Evolutionary conservation across 1,140 invertebrate species (phyloP).

Genomic region (Plodia interpunctella): DNA sequence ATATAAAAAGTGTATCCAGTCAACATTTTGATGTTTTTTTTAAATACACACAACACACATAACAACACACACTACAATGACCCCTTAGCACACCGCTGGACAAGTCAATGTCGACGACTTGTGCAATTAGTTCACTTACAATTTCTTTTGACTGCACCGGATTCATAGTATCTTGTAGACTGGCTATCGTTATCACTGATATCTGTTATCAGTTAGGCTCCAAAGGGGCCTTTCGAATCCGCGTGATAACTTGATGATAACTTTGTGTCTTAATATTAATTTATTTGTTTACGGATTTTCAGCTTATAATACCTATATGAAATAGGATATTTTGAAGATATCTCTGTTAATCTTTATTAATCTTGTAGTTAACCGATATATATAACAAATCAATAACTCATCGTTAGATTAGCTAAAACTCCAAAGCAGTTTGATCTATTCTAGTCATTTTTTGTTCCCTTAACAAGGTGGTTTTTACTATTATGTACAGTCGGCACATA

Average conservation of each 20-base stretch:
- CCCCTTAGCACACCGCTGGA: not conserved
- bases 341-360: no score
- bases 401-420: no score
- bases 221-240: not conserved
- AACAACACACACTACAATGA: no score
- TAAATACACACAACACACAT: not conserved
- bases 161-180: constrained; percentile 24
- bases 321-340: not conserved
- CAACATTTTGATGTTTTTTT: constrained; percentile 28
- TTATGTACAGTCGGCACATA: no score
- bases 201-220: constrained; percentile 6
- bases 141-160: constrained; percentile 35
- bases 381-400: no score
- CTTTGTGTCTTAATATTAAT: not conserved
- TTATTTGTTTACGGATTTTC: not conserved
- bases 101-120: not conserved
- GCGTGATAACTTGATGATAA: not conserved
- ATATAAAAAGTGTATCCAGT: constrained; percentile 29
- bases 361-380: no score
- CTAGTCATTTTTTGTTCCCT: no score
- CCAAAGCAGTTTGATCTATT: no score
- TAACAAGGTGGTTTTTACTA: no score
- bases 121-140: constrained; percentile 31
- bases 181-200: constrained; percentile 12
- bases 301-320: not conserved